Evolutionary conservation across 2,888 invertebrate species (phyloP).

Genomic region (Caenorhabditis sinica): DNA sequence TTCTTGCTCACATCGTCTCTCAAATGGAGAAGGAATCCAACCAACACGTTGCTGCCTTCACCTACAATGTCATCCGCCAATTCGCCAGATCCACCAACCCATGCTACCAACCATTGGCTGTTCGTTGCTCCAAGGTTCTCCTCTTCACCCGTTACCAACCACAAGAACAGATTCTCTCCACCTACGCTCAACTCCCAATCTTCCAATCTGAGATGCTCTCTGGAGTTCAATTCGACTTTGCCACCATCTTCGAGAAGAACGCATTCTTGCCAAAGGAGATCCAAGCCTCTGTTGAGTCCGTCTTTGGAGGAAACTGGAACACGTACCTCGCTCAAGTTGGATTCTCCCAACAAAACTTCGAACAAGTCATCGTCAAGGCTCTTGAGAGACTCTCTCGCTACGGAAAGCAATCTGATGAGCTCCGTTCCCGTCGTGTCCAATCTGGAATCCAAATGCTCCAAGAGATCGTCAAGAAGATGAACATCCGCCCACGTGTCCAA

Average conservation of each 20-base stretch:
- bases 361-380: slow-evolving; percentile 62
- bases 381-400: slow-evolving; percentile 43
- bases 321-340: slow-evolving; percentile 65
- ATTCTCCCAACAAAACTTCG: slow-evolving; percentile 74
- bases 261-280: slow-evolving; percentile 71
- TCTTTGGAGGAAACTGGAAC: slow-evolving; percentile 75
- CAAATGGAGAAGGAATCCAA: slow-evolving; percentile 73
- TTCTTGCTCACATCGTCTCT: slow-evolving; percentile 76
- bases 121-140: slow-evolving; percentile 57
- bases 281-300: slow-evolving; percentile 70
- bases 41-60: slow-evolving; percentile 77
- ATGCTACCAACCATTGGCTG: slow-evolving; percentile 69
- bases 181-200: slow-evolving; percentile 67
- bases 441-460: slow-evolving; percentile 61
- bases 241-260: slow-evolving; percentile 73
- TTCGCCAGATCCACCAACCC: slow-evolving; percentile 74
- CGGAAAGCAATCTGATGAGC: slow-evolving; percentile 55
- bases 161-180: slow-evolving; percentile 60
- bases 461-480: slow-evolving; percentile 73
- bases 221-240: slow-evolving; percentile 70
- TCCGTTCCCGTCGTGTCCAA: slow-evolving; percentile 65
- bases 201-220: slow-evolving; percentile 68
- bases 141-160: slow-evolving; percentile 62
- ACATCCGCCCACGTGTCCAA: slow-evolving; percentile 67
- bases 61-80: slow-evolving; percentile 69